Base-by-base conservation (phyloP, 2,797 vertebrate genomes). In the Leptatherina wallacei region DNA sequence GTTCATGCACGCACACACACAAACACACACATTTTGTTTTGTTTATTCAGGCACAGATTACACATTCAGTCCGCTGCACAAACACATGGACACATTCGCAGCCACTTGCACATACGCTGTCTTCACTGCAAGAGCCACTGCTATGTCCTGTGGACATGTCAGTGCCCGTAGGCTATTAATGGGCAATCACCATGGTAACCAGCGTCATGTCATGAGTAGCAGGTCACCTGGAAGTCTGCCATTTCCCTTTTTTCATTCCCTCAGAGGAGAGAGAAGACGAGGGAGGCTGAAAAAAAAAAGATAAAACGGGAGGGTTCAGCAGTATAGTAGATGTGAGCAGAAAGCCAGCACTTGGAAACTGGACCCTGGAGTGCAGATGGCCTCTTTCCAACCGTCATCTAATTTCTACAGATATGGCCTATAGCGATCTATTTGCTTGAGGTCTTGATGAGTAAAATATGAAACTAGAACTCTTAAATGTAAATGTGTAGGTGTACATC, bases 181-280 rank as follows among this genome's bases (percentile, higher is more conserved):
- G 90, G 91, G 80, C 81, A 77, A 93, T 94, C 90, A 78, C 93
- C 88, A 93, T 93, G 90, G 93, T 85, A 93, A 94, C 92, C 85
- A 75, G 74, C 87, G 77, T 86, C 83, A 85, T 90, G 88, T 88
- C 92, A 91, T 60, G 57, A 78, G 83, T 83, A 91, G 87, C 84
- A 86, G 91, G 90, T 92, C 92, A 94, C 91, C 89, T 89, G 89
- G 85, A 92, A 90, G 75, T 87, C 81, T 85, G 81, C 82, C 84
- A 71, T 81, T 72, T 81, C 55, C 73, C 33, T 74, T 55, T 69
- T 68, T 64, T 54, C 29, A 16, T 76, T 62, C 13, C 29, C 24
- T 69, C 63, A 42, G 27, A 61, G 57, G 77, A 24, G 22, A 69
- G 18, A 38, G 29, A 76, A 49, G 27, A 71, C 14, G 61, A 44